Evolutionary conservation across 1,140 invertebrate species (phyloP).

Genomic region (Drosophila novamexicana): DNA sequence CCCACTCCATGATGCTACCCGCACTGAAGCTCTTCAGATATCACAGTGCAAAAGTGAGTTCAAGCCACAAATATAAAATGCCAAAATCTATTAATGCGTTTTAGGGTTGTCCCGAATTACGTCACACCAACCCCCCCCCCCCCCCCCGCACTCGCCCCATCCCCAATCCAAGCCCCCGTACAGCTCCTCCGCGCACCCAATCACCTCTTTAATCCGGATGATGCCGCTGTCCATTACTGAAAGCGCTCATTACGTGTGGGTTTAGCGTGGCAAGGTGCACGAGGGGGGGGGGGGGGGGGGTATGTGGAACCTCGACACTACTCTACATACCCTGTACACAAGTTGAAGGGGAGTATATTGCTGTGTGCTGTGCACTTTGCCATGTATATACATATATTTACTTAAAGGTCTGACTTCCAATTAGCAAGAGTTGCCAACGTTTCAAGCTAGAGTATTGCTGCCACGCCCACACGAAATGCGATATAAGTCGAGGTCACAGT

Average conservation of each 20-base stretch:
- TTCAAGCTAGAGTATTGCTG: no score
- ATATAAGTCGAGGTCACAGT: no score
- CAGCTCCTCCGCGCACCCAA: background rate
- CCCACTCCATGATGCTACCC: background rate
- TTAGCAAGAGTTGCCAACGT: no score
- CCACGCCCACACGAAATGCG: no score
- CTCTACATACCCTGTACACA: constrained; percentile 14
- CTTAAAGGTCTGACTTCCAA: no score
- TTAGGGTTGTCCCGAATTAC: constrained; percentile 24
- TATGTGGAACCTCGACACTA: constrained; percentile 24
- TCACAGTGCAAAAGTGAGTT: constrained; percentile 40
- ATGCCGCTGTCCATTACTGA: constrained; percentile 34
- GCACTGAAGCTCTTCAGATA: constrained; percentile 5
- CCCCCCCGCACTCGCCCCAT: background rate
- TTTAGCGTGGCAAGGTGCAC: background rate
- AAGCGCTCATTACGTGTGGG: constrained; percentile 26
- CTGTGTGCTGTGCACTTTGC: no score
- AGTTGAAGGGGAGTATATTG: no score
- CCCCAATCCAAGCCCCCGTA: background rate
- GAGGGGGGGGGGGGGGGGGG: no score
- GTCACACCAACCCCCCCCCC: background rate
- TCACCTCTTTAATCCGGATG: constrained; percentile 5
- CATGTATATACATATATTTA: no score
- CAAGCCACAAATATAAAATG: constrained; percentile 44
- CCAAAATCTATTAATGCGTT: constrained; percentile 55